A percentile compares a stretch with the other conserved stretches of the same genome.
Conservation (phyloP, 2,797 vertebrate genomes). For the Enteromius afrohamiltoni region DNA sequence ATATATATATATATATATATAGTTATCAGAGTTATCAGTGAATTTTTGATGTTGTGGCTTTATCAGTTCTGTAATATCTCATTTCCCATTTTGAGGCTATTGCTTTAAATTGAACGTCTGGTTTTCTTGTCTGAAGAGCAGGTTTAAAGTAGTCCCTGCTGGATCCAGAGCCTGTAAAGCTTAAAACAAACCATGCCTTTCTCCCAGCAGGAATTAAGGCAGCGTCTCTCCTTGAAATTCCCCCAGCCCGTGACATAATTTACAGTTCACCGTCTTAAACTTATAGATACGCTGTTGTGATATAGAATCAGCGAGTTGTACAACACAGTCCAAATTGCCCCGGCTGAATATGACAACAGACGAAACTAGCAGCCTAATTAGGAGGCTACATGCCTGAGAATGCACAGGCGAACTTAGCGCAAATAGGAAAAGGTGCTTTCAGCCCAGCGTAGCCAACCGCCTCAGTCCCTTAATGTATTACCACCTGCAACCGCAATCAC, state of each 20-base stretch:
- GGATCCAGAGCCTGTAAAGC: constrained; percentile 54
- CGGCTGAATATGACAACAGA: constrained; percentile 79
- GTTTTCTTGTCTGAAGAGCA: constrained; percentile 49
- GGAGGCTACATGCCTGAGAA: constrained; percentile 79
- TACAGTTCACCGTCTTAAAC: constrained; percentile 67
- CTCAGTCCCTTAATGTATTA: constrained; percentile 87
- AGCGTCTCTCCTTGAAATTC: constrained; percentile 76
- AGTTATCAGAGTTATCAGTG: background rate
- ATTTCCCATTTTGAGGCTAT: constrained; percentile 55
- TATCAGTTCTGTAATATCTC: constrained; percentile 44
- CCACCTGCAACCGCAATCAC: constrained; percentile 83
- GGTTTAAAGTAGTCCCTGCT: constrained; percentile 51
- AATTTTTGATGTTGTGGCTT: constrained; percentile 30
- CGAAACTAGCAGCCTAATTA: constrained; percentile 81
- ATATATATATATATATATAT: too few relatives aligned
- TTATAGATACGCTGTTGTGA: constrained; percentile 31
- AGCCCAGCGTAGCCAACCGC: constrained; percentile 72
- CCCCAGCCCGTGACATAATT: constrained; percentile 73
- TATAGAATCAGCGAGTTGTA: constrained; percentile 76
- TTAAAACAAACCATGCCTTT: constrained; percentile 74
- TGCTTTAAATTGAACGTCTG: constrained; percentile 55
- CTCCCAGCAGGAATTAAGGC: constrained; percentile 72
- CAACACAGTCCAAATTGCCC: constrained; percentile 81
- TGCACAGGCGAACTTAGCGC: constrained; percentile 80
- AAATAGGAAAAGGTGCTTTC: constrained; percentile 82